Evolutionary conservation across 2,888 invertebrate genomes (phyloP).

Genomic region (Lumbricus terrestris): DNA sequence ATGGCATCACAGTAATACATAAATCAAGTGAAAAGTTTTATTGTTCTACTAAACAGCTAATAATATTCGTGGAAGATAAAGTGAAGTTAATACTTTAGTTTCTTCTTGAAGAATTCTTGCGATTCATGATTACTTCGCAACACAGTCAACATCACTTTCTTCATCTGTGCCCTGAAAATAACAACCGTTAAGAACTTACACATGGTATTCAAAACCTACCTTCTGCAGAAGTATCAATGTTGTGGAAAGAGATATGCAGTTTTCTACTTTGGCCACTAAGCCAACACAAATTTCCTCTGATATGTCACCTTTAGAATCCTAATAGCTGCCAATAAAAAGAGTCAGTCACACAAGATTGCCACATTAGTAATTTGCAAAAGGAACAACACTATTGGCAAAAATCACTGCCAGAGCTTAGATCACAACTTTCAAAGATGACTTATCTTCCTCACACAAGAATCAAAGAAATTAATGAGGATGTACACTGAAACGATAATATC

Average conservation of each 20-base stretch:
- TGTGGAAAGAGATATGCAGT: background rate
- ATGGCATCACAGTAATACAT: background rate
- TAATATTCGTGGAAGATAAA: background rate
- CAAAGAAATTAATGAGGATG: no score
- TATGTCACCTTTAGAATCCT: background rate
- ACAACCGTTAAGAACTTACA: slow-evolving; percentile 18
- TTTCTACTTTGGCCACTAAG: background rate
- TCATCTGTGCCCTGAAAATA: slow-evolving; percentile 69
- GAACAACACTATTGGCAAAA: background rate
- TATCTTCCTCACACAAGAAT: background rate
- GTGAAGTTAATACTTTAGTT: slow-evolving; percentile 70
- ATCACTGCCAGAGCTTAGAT: background rate
- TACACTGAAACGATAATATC: background rate
- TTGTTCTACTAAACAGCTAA: background rate
- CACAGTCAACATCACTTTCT: slow-evolving; percentile 78
- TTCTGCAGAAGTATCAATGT: background rate
- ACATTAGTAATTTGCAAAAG: background rate
- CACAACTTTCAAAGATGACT: background rate
- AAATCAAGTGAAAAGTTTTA: background rate
- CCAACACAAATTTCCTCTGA: background rate
- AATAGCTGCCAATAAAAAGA: background rate
- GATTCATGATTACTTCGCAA: slow-evolving; percentile 76
- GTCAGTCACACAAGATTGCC: background rate
- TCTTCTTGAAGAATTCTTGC: slow-evolving; percentile 71
- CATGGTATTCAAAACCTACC: background rate